A percentile compares a stretch with the other conserved stretches of the same genome.
Conservation (phyloP, 1,140 invertebrate species). For the Drosophila prosaltans region DNA sequence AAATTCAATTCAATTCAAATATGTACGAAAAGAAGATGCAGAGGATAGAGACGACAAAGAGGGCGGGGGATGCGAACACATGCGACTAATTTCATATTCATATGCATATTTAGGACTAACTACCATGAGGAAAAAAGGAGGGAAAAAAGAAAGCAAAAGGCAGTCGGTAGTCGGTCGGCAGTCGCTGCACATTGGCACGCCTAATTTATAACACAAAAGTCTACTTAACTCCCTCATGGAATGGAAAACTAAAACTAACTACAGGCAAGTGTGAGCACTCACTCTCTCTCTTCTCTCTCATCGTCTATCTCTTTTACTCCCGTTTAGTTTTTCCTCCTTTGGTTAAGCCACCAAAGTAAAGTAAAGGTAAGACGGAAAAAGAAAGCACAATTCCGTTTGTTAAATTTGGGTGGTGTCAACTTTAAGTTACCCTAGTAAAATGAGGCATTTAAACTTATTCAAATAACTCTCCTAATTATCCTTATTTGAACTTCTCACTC, state of each 20-base stretch:
- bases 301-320: background rate
- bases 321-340: background rate
- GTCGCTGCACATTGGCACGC: slow-evolving; percentile 67
- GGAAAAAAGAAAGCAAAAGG: slow-evolving; percentile 40
- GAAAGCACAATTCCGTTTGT: background rate
- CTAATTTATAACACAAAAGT: slow-evolving; percentile 78
- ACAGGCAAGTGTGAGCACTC: slow-evolving; percentile 20
- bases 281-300: too few species aligned
- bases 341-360: slow-evolving; percentile 53
- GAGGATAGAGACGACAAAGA: slow-evolving; percentile 15
- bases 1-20: slow-evolving; percentile 70
- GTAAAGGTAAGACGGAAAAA: slow-evolving; percentile 12
- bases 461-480: too few species aligned
- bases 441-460: too few species aligned
- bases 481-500: too few species aligned
- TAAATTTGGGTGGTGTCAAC: background rate
- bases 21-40: background rate
- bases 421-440: background rate
- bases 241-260: slow-evolving; percentile 39
- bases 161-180: slow-evolving; percentile 16
- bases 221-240: slow-evolving; percentile 68
- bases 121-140: slow-evolving; percentile 28
- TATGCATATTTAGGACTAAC: slow-evolving; percentile 77
- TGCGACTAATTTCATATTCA: slow-evolving; percentile 79
- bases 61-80: slow-evolving; percentile 47